Evolutionary conservation across 2,888 invertebrate genomes (phyloP), one percentile per base, ranked within the genome.

Genomic region (Calliopum simillimum): DNA sequence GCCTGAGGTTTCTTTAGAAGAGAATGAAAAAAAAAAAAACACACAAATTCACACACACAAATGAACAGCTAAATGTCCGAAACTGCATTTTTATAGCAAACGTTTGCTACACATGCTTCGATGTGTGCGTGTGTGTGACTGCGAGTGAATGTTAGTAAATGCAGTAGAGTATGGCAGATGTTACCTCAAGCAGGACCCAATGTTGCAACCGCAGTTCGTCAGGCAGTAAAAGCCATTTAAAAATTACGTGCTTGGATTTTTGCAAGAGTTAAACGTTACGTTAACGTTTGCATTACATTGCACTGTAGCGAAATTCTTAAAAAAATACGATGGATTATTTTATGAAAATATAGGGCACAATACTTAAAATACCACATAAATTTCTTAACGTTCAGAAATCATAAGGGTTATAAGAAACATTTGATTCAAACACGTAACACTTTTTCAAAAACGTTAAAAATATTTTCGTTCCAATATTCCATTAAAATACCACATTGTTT

Each of bases 171-270:
- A 44, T 62, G 46, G 16, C 25, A 43, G 46, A 46, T 46, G 46
- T n/a, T 19, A 33, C 33, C 33, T 33, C 33, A 14, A 13, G 16
- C 23, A 55, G 25, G 33, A 19, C 19, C 5, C 51, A 14, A 25
- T 25, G 47, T 25, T 72, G 73, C 73, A 66, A 33, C 47, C 51
- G 69, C 64, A 44, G 53, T 51, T 41, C 70, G 70, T 64, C 69
- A 70, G 55, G 51, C 64, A 81, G 78, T 80, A 80, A 81, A 81
- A 80, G 81, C 81, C 80, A 82, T 83, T 82, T 80, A 80, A 79
- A 75, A 82, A 79, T 77, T 82, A 82, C 81, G 81, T 82, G 83
- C 83, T 76, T 78, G 80, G 83, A 82, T 83, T 83, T 82, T 74
- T 74, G 66, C 70, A 56, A 71, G 33, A 49, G 67, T 33, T 64